phyloP scores from a whole-genome alignment of 2,797 vertebrate species.

The Alcedo atthis region DNA sequence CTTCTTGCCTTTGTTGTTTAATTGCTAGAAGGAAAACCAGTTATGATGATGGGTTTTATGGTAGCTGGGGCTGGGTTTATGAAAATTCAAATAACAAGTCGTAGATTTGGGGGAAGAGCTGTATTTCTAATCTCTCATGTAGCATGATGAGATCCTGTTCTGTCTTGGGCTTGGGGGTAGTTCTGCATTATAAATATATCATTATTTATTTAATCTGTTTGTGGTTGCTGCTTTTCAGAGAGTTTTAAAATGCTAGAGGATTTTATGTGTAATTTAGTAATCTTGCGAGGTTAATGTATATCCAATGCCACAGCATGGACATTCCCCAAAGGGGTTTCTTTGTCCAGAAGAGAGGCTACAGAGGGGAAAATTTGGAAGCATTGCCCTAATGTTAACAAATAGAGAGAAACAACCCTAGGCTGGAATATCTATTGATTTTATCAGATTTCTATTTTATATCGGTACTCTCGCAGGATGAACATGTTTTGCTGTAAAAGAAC shows the following conservation, averaged over 20 bases:
- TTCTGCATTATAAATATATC: not conserved
- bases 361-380: not conserved
- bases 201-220: not conserved
- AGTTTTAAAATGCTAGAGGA: not conserved
- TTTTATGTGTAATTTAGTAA: not conserved
- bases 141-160: not conserved
- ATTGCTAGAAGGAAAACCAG: not conserved
- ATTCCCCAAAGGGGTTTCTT: not conserved
- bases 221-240: not conserved
- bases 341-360: not conserved
- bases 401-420: not conserved
- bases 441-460: not conserved
- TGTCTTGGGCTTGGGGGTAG: not conserved
- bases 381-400: not conserved
- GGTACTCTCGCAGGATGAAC: not conserved
- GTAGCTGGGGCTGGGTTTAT: not conserved
- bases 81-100: not conserved
- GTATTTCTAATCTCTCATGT: not conserved
- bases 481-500: not conserved
- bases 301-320: fast-evolving
- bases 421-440: not conserved
- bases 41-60: not conserved
- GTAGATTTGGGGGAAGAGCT: not conserved
- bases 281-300: not conserved
- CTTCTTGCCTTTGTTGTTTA: not conserved